Evolutionary conservation across 2,113 vertebrate genomes (phyloP).

Genomic region (Pterocles burchelli): DNA sequence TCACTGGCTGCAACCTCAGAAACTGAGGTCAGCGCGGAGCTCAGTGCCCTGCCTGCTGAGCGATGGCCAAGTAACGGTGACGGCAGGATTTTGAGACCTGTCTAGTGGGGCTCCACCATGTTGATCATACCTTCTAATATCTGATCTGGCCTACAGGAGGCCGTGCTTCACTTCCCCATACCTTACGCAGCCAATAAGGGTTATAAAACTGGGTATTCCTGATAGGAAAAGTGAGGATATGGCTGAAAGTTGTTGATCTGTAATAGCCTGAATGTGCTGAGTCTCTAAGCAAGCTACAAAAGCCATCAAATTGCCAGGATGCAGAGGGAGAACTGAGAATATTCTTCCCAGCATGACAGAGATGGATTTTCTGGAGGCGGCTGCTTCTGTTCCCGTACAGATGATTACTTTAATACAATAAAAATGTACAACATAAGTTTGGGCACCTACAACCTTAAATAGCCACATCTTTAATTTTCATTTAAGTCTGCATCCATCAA

Average conservation of each 20-base stretch:
- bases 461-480: slow-evolving; percentile 56
- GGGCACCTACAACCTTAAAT: slow-evolving; percentile 51
- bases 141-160: background rate
- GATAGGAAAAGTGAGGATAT: background rate
- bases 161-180: background rate
- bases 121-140: background rate
- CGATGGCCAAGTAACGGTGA: background rate
- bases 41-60: background rate
- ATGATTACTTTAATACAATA: slow-evolving; percentile 53
- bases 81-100: background rate
- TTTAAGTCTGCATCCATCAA: slow-evolving; percentile 63
- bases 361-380: slow-evolving; percentile 55
- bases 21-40: rapidly evolving
- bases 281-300: background rate
- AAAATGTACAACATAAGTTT: slow-evolving; percentile 43
- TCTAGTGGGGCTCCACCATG: background rate
- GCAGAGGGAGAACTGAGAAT: slow-evolving; percentile 18
- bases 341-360: slow-evolving; percentile 42
- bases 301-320: background rate
- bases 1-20: background rate
- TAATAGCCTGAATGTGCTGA: background rate
- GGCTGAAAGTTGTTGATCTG: background rate
- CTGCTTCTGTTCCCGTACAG: slow-evolving; percentile 50
- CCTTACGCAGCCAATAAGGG: background rate
- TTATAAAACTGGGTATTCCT: background rate